phyloP scores from a whole-genome alignment of 2,113 vertebrate species.

The Garra rufa region DNA sequence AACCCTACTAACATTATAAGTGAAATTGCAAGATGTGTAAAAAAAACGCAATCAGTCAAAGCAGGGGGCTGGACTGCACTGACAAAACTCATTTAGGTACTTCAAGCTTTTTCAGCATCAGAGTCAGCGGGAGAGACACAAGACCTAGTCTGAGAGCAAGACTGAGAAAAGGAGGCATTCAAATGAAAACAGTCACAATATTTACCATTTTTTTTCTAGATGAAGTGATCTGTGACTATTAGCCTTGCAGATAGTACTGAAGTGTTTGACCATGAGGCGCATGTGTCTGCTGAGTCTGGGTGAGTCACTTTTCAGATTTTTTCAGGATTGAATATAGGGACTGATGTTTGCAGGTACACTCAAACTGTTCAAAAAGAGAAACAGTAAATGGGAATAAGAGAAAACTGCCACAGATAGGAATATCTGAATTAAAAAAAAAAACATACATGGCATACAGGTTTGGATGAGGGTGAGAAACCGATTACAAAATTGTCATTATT shows the following conservation, averaged over 20 bases:
- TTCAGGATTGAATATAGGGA: constrained; percentile 5
- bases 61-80: constrained; percentile 14
- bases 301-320: constrained; percentile 64
- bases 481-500: too few relatives aligned
- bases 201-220: not conserved
- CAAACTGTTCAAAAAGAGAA: not conserved
- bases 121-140: not conserved
- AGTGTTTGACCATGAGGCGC: constrained; percentile 60
- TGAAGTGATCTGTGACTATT: not conserved
- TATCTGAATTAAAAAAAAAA: too few relatives aligned
- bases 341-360: not conserved
- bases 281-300: constrained; percentile 65
- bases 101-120: not conserved
- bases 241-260: not conserved
- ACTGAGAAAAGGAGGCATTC: too few relatives aligned
- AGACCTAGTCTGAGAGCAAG: not conserved
- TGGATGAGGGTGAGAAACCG: too few relatives aligned
- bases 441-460: too few relatives aligned
- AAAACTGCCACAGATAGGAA: too few relatives aligned
- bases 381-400: constrained; percentile 1
- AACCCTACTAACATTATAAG: too few relatives aligned
- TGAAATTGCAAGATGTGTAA: too few relatives aligned
- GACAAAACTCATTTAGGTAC: not conserved
- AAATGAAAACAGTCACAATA: too few relatives aligned
- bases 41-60: not conserved